A percentile compares a stretch with the other conserved stretches of the same genome.
phyloP scores from a whole-genome alignment of 2,113 vertebrate species.

The Pygoscelis adeliae region DNA sequence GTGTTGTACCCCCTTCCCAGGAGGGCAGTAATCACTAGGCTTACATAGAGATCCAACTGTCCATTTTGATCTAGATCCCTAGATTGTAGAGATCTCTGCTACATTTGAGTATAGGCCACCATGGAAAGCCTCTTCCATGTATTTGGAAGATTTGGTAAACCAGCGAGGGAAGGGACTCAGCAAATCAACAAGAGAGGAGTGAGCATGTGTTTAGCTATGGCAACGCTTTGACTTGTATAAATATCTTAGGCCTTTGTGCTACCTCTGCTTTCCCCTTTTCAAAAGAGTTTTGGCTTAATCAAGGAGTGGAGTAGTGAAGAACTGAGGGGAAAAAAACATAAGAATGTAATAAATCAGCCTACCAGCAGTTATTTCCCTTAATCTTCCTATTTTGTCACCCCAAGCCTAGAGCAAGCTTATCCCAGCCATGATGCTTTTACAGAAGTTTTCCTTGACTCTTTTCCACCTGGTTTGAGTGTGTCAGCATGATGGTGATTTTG shows the following conservation, averaged over 20 bases:
- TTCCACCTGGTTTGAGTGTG: constrained; percentile 92
- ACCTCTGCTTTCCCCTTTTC: background rate
- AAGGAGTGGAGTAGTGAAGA: background rate
- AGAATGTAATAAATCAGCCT: background rate
- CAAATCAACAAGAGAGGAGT: background rate
- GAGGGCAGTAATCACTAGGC: background rate
- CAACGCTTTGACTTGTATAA: background rate
- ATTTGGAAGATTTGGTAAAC: background rate
- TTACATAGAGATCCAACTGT: background rate
- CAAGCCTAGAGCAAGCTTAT: background rate
- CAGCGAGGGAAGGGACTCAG: background rate
- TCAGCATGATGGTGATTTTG: constrained; percentile 97
- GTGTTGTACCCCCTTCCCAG: background rate
- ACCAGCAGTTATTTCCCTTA: background rate
- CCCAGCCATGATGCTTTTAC: background rate
- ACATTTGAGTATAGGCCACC: background rate
- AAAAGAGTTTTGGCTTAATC: background rate
- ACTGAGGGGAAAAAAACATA: background rate
- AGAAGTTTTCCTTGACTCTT: constrained; percentile 80
- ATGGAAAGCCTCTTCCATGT: background rate
- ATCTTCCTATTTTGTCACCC: background rate
- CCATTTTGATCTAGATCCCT: background rate
- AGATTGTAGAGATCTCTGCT: background rate
- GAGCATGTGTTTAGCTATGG: background rate
- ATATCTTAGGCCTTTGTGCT: background rate